Evolutionary conservation across 2,113 vertebrate genomes (phyloP).

Genomic region (Syngnathoides biaculeatus): DNA sequence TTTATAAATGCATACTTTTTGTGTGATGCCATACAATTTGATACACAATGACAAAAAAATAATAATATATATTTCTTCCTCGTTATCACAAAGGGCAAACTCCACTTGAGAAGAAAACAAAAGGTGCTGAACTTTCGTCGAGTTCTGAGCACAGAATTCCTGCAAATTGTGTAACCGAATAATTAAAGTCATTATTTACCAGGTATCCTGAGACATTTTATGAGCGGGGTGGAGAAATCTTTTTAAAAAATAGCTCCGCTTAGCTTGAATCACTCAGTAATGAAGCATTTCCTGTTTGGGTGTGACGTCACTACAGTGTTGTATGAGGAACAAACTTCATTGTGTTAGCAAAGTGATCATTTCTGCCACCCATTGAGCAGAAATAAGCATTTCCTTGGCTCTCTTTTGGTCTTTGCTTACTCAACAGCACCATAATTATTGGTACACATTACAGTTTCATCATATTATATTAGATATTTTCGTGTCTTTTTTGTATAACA

Average conservation of each 20-base stretch:
- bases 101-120: not conserved
- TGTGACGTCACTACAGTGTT: conserved; percentile 59
- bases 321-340: conserved; percentile 12
- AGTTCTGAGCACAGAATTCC: not conserved
- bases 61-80: not conserved
- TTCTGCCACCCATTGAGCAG: no score
- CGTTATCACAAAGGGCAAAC: not conserved
- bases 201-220: conserved; percentile 70
- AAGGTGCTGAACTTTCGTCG: not conserved
- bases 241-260: conserved; percentile 13
- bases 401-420: no score
- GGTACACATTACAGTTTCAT: not conserved
- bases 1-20: not conserved
- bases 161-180: not conserved
- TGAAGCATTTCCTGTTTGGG: conserved; percentile 54
- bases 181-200: conserved; percentile 44
- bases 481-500: no score
- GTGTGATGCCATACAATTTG: not conserved
- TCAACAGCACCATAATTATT: no score
- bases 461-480: no score
- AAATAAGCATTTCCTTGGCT: no score
- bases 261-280: conserved; percentile 6
- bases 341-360: not conserved
- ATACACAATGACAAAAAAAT: not conserved
- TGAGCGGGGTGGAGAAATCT: conserved; percentile 11